A percentile compares a stretch with the other conserved stretches of the same genome.
Conservation (phyloP, 2,888 invertebrate genomes). For the Unio pictorum region DNA sequence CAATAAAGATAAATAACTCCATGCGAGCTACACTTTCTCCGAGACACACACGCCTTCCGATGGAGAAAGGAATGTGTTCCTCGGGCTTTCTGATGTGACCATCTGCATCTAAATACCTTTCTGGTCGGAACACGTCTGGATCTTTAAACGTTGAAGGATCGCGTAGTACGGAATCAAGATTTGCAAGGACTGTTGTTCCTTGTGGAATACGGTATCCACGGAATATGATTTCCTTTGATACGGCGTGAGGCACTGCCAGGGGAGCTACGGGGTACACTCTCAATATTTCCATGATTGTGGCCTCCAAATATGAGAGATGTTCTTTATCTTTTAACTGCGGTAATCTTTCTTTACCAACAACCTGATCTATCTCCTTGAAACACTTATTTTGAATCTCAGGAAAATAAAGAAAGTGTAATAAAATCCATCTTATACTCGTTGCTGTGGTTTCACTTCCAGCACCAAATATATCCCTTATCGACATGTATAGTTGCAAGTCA, state of each 20-base stretch:
- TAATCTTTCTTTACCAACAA: constrained; percentile 61
- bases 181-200: constrained; percentile 40
- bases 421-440: constrained; percentile 87
- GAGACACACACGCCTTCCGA: constrained; percentile 15
- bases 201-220: constrained; percentile 60
- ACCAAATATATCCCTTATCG: constrained; percentile 43
- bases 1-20: constrained; percentile 37
- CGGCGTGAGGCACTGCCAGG: constrained; percentile 40
- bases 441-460: constrained; percentile 80
- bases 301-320: constrained; percentile 49
- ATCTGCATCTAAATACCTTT: constrained; percentile 45
- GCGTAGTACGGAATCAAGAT: constrained; percentile 44
- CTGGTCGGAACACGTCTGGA: constrained; percentile 51
- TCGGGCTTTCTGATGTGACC: constrained; percentile 18
- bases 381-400: constrained; percentile 74
- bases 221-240: constrained; percentile 45
- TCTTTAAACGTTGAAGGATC: constrained; percentile 46
- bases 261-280: constrained; percentile 50
- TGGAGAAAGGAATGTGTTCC: constrained; percentile 31
- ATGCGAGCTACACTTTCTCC: constrained; percentile 21
- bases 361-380: constrained; percentile 42
- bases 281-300: constrained; percentile 54
- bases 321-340: constrained; percentile 38
- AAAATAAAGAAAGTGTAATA: constrained; percentile 85
- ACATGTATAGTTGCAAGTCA: constrained; percentile 27